Conservation (phyloP, 2,888 invertebrate genomes). For the Drosophila histrio region DNA sequence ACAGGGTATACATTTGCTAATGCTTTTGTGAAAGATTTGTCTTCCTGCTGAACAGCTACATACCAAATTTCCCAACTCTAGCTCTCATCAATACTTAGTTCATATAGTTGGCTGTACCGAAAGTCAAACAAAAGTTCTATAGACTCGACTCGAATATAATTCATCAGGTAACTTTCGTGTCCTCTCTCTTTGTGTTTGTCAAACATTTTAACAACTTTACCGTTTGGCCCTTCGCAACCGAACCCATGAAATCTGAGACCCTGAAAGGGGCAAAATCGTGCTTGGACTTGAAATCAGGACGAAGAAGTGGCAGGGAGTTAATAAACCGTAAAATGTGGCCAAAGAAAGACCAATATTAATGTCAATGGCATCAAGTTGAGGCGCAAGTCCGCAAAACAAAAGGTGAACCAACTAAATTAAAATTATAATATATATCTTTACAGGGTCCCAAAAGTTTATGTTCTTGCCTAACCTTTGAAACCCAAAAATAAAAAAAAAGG, state of each 20-base stretch:
- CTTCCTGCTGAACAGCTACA: not conserved
- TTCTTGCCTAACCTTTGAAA: not conserved
- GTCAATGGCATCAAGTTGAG: constrained; percentile 43
- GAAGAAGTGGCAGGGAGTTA: constrained; percentile 58
- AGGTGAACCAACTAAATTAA: constrained; percentile 34
- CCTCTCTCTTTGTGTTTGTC: constrained; percentile 1
- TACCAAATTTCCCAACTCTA: not conserved
- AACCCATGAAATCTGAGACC: not conserved
- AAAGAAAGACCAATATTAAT: constrained; percentile 38
- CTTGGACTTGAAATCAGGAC: constrained; percentile 1
- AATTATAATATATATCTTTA: constrained; percentile 18
- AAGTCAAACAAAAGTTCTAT: not conserved
- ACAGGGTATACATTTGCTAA: not conserved
- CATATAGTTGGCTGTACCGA: not conserved
- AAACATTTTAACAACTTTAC: constrained; percentile 10
- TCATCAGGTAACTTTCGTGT: not conserved
- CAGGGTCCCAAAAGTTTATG: constrained; percentile 3
- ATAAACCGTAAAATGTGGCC: constrained; percentile 67
- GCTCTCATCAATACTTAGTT: not conserved
- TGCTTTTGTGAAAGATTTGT: not conserved
- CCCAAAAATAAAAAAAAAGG: not conserved
- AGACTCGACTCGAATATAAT: not conserved
- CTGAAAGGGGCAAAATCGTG: not conserved
- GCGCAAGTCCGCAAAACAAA: constrained; percentile 43
- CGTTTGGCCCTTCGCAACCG: not conserved